Evolutionary conservation across 1,140 invertebrate genomes (phyloP), one percentile per base, ranked within the genome.

Genomic region (Listronotus oregonensis): DNA sequence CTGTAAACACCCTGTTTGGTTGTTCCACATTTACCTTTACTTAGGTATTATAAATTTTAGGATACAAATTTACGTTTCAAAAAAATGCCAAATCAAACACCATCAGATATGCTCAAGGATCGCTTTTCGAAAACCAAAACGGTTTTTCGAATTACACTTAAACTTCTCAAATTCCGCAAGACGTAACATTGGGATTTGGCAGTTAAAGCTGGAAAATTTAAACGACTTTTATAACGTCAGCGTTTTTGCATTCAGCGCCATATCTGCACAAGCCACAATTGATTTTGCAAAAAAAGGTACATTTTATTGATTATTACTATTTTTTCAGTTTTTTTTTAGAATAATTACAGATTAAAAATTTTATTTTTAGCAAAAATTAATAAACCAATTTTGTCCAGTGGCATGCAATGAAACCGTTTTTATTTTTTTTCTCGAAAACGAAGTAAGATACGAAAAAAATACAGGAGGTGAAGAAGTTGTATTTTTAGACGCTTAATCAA

Each of bases 81-180:
- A 51, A 31, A n/a, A 47, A 58, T 32, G 44, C 43, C 3, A 47
- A 46, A 17, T 15, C 31, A 6, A 51, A 27, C 21, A 6, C 4
- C 3, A 61, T 61, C 6, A 50, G 17, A 51, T 54, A 51, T 17
- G 50, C 49, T 18, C 46, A 21, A 61, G 58, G 49, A 71, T 73
- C 57, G 58, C 39, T 43, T 40, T 66, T 49, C 39, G 57, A 54
- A 62, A 66, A 66, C 18, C 18, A 59, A 37, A 55, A 31, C 44
- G 44, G 46, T 63, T 31, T 18, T 55, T 63, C 44, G 70, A 75
- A 56, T 64, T 75, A 57, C 66, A 75, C 49, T 63, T 77, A 40
- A 70, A 70, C 60, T 67, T 62, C 50, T 58, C 69, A 47, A 69
- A 57, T 42, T 52, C 64, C 39, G 9, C 43, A 49, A 59, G 61